Base-by-base conservation (phyloP, 1,140 invertebrate genomes). In the Cydia fagiglandana region DNA sequence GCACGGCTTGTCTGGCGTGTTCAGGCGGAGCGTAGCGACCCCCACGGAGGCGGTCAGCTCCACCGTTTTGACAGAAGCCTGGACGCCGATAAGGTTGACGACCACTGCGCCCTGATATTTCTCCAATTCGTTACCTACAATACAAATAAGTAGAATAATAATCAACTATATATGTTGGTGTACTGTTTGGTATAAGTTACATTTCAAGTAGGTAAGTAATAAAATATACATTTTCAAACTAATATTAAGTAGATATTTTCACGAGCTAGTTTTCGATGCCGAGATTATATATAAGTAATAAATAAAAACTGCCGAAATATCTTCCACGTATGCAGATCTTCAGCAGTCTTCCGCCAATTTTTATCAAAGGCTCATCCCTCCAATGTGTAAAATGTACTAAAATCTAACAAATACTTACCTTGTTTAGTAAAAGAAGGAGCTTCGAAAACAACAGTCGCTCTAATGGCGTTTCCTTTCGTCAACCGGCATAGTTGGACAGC, bases 401-500 rank as follows among this genome's bases (percentile, higher is more conserved):
- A 17, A 13, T 13, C 5, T 53, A 47, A 13, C n/a, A 53, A 17
- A 84, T 78, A 92, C 88, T 66, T 77, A 85, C 66, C 75, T 86
- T 75, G 28, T 50, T 91, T 85, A 2, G 81, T 76, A 7, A 91
- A 56, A 50, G 81, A 84, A 0, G 90, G 91, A 2, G 90, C 81
- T 17, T 76, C 88, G 56, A 91, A 91, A 45, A 78, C 85, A 15
- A 93, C 79, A 0, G 88, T 85, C 0, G 89, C 90, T 82, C 83
- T 89, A 45, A 91, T 89, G 20, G 89, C 91, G 73, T 88, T 91
- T 0, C 87, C 89, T 28, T 77, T 84, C 0, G 86, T 84, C 73
- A 93, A 50, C 66, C 87, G 86, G 76, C 89, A 93, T 12, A 91
- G 74, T 45, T 91, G 88, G 34, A 87, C 91, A 45, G 84, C 87